Conservation (phyloP, 2,113 vertebrate species). For the Brachionichthys hirsutus region DNA sequence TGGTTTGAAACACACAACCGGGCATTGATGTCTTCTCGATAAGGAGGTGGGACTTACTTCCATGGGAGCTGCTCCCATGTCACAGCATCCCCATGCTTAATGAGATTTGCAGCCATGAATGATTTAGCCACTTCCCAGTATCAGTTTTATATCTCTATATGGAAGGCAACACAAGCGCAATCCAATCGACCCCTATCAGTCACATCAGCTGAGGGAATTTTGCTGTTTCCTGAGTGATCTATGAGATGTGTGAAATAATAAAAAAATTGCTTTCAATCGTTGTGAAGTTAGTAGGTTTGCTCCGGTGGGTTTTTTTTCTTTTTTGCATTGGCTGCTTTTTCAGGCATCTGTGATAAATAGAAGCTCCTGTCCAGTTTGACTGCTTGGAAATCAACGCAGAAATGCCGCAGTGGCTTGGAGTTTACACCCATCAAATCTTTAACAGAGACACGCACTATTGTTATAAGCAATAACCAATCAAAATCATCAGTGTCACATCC, state of each 20-base stretch:
- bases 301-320: not conserved
- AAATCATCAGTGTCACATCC: not conserved
- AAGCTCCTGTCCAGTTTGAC: not conserved
- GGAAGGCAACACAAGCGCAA: slow-evolving; percentile 28
- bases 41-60: no score
- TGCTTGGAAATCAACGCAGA: not conserved
- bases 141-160: slow-evolving; percentile 47
- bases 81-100: slow-evolving; percentile 6
- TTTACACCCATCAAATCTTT: not conserved
- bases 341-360: not conserved
- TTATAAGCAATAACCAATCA: not conserved
- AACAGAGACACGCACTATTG: not conserved
- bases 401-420: not conserved
- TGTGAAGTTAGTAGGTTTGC: not conserved
- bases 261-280: slow-evolving; percentile 16
- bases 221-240: slow-evolving; percentile 34
- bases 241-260: slow-evolving; percentile 35
- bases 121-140: slow-evolving; percentile 40
- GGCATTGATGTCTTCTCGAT: no score
- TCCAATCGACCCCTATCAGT: slow-evolving; percentile 34
- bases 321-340: slow-evolving; percentile 1
- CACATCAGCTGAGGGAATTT: slow-evolving; percentile 10
- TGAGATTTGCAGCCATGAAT: slow-evolving; percentile 51
- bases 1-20: not conserved
- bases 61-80: no score